Evolutionary conservation across 2,888 invertebrate species (phyloP), one percentile per base, ranked within the genome.

Genomic region (Drosophila antonietae): DNA sequence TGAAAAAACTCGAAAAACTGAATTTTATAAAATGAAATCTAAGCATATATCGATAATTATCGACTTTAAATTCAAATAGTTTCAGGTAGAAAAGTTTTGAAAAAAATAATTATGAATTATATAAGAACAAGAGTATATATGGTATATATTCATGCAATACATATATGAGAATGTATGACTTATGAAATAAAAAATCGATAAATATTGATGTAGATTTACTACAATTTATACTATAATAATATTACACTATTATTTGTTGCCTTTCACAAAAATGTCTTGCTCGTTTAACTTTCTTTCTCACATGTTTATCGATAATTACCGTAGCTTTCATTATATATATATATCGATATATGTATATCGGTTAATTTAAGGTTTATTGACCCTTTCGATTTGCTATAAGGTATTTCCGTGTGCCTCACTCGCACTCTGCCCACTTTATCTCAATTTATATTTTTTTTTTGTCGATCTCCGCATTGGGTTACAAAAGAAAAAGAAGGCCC

Each of bases 391-490:
- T 39, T 15, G 6, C 15, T 41, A 14, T 15, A 20, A 23, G 28
- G 15, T 67, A 68, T 41, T 18, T 35, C 0, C 9, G 0, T 2
- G 46, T 14, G 1, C 4, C 18, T 8, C 39, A 35, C 15, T 15
- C 14, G 1, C 31, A 6, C 14, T 0, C 28, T 9, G 37, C 3
- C 41, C 28, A 28, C 52, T 28, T 33, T 64, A 20, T 44, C n/a
- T 35, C 53, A 35, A 52, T 20, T 52, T 28, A 23, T 4, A 4
- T 28, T 28, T 28, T 28, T 8, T 52, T 70, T 53, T 59, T 46
- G 44, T 57, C 59, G 69, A 71, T 66, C 73, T 47, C 51, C 23
- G 55, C 58, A 64, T 67, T 68, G 63, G 41, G 76, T 70, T 67
- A 76, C 66, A 67, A 59, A 63, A 28, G 28, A 58, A 68, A 76